Evolutionary conservation across 2,113 vertebrate species (phyloP).

Genomic region (Castor canadensis): DNA sequence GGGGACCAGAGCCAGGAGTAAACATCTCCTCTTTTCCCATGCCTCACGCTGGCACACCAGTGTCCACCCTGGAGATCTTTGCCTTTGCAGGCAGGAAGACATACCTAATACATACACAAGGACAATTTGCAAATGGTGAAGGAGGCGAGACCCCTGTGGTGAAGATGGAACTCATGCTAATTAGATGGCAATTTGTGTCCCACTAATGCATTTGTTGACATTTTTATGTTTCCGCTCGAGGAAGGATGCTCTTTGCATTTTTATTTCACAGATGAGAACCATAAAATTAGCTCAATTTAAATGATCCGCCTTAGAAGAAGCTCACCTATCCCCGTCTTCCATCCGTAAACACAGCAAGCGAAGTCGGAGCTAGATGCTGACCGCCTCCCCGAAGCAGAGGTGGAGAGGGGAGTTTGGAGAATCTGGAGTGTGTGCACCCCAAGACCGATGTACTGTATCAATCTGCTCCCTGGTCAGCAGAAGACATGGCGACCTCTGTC

Average conservation of each 20-base stretch:
- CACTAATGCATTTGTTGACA: not conserved
- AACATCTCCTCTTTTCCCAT: too few species aligned
- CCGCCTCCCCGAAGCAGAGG: rapidly evolving
- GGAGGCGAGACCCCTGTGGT: not conserved
- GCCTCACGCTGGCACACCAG: rapidly evolving
- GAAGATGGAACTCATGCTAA: not conserved
- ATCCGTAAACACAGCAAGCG: not conserved
- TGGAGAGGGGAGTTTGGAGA: rapidly evolving
- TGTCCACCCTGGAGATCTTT: rapidly evolving
- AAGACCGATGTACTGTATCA: rapidly evolving
- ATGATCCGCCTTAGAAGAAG: not conserved
- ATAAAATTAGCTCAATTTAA: conserved; percentile 23
- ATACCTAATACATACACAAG: too few species aligned
- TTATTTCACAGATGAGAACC: conserved; percentile 41
- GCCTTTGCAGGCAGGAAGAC: not conserved
- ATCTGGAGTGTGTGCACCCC: too few species aligned
- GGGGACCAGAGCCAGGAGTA: rapidly evolving
- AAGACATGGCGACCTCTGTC: rapidly evolving
- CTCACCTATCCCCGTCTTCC: not conserved
- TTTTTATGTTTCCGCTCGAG: conserved; percentile 41
- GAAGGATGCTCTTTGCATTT: not conserved
- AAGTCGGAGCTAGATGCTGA: rapidly evolving
- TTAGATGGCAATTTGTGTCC: not conserved
- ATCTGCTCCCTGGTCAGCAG: not conserved
- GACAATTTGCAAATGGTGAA: not conserved